Conservation (phyloP, 2,888 invertebrate species). For the Periphyllus acericola region DNA sequence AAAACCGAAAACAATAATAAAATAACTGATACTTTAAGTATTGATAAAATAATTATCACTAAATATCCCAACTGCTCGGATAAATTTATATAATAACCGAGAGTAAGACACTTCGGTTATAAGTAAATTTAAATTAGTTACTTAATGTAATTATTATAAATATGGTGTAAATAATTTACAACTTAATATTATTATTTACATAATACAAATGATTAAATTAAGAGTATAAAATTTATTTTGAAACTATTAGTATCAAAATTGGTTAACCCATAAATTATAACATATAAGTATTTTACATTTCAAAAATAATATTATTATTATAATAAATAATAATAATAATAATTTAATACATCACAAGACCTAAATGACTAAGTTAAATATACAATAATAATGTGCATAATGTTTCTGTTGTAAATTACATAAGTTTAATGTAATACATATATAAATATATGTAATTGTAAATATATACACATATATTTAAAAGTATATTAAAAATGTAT, state of each 20-base stretch:
- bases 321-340: background rate
- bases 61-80: constrained; percentile 9
- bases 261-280: constrained; percentile 9
- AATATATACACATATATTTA: constrained; percentile 1
- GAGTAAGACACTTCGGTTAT: background rate
- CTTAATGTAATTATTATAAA: background rate
- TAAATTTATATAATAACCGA: background rate
- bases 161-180: constrained; percentile 3
- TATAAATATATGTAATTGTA: background rate
- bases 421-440: background rate
- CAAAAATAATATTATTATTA: background rate
- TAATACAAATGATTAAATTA: constrained; percentile 31
- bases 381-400: background rate
- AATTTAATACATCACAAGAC: constrained; percentile 51
- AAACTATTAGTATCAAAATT: constrained; percentile 29
- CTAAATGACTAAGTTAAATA: background rate
- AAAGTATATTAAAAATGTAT: background rate
- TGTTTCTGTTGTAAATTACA: constrained; percentile 16
- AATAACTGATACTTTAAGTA: constrained; percentile 6
- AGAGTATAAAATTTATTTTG: constrained; percentile 26
- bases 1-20: constrained; percentile 1
- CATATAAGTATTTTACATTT: background rate
- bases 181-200: constrained; percentile 38
- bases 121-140: constrained; percentile 4
- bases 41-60: constrained; percentile 22